Evolutionary conservation across 2,888 invertebrate species (phyloP).

Genomic region (Morpho helenor): DNA sequence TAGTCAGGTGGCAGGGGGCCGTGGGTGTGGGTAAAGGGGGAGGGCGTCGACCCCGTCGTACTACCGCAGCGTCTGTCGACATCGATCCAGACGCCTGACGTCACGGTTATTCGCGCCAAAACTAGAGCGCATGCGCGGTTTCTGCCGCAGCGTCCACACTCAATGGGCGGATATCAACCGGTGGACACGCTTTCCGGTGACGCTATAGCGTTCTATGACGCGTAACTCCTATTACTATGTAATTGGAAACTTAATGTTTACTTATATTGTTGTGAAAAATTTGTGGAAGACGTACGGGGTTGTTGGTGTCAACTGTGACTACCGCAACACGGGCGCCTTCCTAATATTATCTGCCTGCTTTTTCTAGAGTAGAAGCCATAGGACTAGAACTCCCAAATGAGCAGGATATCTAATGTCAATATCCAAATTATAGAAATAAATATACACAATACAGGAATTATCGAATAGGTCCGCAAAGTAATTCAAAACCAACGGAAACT

Average conservation of each 20-base stretch:
- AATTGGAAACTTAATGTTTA: background rate
- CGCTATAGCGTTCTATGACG: conserved; percentile 15
- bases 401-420: conserved; percentile 46
- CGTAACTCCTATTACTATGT: background rate
- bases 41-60: conserved; percentile 75
- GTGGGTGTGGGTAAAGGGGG: conserved; percentile 45
- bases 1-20: conserved; percentile 63
- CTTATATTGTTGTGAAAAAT: background rate
- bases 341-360: conserved; percentile 70
- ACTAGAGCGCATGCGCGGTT: conserved; percentile 73
- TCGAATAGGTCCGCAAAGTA: conserved; percentile 24
- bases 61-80: conserved; percentile 79
- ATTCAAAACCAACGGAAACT: conserved; percentile 41
- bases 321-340: conserved; percentile 77
- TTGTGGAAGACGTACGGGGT: conserved; percentile 77
- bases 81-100: conserved; percentile 79
- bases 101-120: conserved; percentile 79
- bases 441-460: conserved; percentile 3
- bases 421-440: conserved; percentile 5
- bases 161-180: conserved; percentile 70
- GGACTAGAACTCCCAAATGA: conserved; percentile 74
- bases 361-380: conserved; percentile 73
- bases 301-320: conserved; percentile 71
- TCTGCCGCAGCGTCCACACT: conserved; percentile 73
- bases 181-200: conserved; percentile 67